These are phyloP conservation scores for Darevskia mixta DNA, from an alignment of 2,797 vertebrate genomes.

Conservation along the genomic window DNA sequence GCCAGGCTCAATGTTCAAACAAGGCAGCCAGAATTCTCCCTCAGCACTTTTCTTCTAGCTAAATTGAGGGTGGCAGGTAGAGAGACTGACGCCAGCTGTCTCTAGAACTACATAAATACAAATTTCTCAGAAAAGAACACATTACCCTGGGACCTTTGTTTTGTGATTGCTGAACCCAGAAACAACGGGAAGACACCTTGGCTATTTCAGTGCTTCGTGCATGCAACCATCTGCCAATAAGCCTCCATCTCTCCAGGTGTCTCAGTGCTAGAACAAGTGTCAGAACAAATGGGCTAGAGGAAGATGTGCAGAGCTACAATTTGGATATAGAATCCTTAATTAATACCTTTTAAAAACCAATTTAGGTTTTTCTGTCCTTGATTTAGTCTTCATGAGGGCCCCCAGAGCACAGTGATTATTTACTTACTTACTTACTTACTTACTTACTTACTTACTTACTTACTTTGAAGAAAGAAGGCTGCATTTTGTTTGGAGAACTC, in stretches of 20 bases:
- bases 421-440: background rate
- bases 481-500: conserved; percentile 40
- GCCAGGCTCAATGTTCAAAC: background rate
- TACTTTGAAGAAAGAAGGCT: conserved; percentile 12
- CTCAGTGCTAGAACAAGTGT: conserved; percentile 11
- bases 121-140: background rate
- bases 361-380: background rate
- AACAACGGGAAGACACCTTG: background rate
- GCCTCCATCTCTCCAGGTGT: background rate
- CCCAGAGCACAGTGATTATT: conserved; percentile 23
- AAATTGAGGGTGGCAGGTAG: background rate
- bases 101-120: background rate
- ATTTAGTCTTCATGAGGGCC: background rate
- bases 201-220: background rate
- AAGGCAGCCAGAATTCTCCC: background rate
- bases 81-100: background rate
- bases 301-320: background rate
- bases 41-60: background rate
- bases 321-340: background rate
- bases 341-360: conserved; percentile 35
- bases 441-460: no score
- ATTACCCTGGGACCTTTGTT: background rate
- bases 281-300: background rate
- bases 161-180: background rate
- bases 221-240: background rate